Evolutionary conservation across 2,888 invertebrate species (phyloP).

Genomic region (Noctua fimbriata): DNA sequence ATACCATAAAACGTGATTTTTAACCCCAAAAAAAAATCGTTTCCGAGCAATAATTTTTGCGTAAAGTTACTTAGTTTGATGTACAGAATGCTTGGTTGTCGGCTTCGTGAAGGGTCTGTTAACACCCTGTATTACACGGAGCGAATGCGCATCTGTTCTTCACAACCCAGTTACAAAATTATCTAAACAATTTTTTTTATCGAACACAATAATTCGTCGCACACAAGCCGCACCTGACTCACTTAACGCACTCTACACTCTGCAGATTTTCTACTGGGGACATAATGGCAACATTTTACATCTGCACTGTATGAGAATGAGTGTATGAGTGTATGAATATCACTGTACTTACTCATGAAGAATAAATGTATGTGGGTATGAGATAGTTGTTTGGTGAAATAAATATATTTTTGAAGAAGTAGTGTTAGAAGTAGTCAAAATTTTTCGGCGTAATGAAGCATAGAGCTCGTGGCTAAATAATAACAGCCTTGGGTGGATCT

Average conservation of each 20-base stretch:
- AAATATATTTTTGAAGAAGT: background rate
- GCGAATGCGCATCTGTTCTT: no score
- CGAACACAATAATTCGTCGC: conserved; percentile 62
- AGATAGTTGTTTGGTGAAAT: background rate
- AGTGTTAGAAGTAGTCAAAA: no score
- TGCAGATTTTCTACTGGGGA: conserved; percentile 66
- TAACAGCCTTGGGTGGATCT: no score
- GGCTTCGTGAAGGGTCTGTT: no score
- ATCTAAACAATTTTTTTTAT: background rate
- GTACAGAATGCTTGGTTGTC: no score
- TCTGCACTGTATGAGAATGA: conserved; percentile 72
- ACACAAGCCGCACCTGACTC: conserved; percentile 62
- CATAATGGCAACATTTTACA: conserved; percentile 78
- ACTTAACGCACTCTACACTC: conserved; percentile 73
- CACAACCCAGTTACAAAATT: background rate
- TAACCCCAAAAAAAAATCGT: no score
- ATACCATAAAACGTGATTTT: no score
- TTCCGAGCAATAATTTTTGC: no score
- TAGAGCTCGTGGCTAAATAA: no score
- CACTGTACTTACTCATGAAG: conserved; percentile 20
- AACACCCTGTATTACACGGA: no score
- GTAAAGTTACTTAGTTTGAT: no score
- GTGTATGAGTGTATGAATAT: conserved; percentile 39
- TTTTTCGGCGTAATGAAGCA: no score
- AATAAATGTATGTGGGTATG: conserved; percentile 18